These are phyloP conservation scores for Pangasius djambal DNA, from an alignment of 2,797 vertebrate species.

Conservation along the genomic window DNA sequence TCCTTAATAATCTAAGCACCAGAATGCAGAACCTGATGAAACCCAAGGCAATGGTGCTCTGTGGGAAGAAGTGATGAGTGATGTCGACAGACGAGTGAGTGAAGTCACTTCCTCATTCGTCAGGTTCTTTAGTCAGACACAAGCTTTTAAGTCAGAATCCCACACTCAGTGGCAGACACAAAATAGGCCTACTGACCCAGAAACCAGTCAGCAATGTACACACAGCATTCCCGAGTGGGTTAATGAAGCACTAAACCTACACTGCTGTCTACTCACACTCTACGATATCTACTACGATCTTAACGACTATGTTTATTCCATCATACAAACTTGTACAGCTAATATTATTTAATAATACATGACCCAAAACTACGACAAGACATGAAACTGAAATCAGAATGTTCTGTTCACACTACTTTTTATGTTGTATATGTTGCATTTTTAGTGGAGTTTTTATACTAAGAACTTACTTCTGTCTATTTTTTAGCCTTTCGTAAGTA, in stretches of 20 bases:
- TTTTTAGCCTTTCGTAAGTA: background rate
- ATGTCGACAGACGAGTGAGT: background rate
- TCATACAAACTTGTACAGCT: background rate
- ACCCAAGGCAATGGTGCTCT: background rate
- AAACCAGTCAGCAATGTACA: background rate
- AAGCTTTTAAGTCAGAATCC: constrained; percentile 12
- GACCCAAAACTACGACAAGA: background rate
- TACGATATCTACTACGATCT: background rate
- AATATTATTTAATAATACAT: background rate
- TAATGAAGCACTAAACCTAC: constrained; percentile 1
- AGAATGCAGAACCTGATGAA: background rate
- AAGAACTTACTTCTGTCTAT: background rate
- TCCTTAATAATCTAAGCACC: background rate
- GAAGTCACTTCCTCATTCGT: constrained; percentile 42
- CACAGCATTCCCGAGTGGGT: background rate
- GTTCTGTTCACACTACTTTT: background rate
- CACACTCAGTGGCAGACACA: background rate
- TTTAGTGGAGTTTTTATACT: background rate
- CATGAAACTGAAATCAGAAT: background rate
- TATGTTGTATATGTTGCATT: background rate
- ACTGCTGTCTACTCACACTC: background rate
- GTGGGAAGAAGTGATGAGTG: background rate
- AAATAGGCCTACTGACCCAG: background rate
- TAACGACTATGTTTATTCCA: background rate
- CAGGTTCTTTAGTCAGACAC: constrained; percentile 22